phyloP scores from a whole-genome alignment of 2,113 vertebrate species.

The Apteryx mantelli region DNA sequence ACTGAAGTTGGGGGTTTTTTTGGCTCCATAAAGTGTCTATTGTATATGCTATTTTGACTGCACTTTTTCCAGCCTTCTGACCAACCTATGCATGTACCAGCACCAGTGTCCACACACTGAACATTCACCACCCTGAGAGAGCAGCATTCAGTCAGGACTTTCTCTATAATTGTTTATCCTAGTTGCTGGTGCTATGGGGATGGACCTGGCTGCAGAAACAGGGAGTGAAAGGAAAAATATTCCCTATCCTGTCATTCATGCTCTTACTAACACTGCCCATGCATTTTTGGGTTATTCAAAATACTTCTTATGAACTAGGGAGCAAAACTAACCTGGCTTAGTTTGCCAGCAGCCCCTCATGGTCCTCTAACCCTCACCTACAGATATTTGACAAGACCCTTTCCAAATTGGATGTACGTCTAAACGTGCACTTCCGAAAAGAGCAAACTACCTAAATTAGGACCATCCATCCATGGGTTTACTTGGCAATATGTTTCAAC shows the following conservation, averaged over 20 bases:
- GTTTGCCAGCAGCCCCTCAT: neutral
- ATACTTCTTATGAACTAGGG: neutral
- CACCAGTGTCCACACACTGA: neutral
- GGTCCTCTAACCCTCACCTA: neutral
- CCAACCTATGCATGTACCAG: neutral
- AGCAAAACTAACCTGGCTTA: neutral
- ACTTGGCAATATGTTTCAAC: neutral
- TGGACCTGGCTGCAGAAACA: neutral
- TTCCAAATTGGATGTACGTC: neutral
- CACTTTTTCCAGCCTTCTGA: neutral
- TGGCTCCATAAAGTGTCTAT: neutral
- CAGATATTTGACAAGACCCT: neutral
- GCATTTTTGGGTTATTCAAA: neutral
- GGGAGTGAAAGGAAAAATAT: neutral
- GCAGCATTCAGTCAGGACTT: neutral
- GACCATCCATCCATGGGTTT: neutral
- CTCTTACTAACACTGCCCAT: neutral
- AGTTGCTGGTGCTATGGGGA: neutral
- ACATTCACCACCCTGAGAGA: neutral
- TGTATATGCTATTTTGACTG: neutral
- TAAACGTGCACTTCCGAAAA: neutral
- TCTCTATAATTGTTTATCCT: neutral
- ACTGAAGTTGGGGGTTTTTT: neutral
- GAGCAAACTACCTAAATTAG: neutral
- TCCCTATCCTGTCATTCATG: neutral